Evolutionary conservation across 2,113 vertebrate species (phyloP), one percentile per base, ranked within the genome.

Genomic region (Rutilus rutilus): DNA sequence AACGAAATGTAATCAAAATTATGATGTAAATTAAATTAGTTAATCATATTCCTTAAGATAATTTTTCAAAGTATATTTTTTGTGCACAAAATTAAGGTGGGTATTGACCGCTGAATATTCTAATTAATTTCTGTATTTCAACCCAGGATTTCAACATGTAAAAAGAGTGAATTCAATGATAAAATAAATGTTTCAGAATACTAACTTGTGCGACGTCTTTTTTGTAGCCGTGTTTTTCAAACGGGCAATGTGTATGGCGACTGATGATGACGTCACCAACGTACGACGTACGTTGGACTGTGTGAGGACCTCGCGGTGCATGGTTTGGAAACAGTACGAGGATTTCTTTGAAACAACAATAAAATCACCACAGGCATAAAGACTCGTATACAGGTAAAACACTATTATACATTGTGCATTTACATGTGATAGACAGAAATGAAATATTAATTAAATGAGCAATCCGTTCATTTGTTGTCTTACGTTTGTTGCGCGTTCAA

Each of bases 281-380:
- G 83, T 85, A 7, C 86, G 88, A 23, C 74, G 2, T 75, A 83
- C 86, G 88, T 87, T 87, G 36, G 21, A 33, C 33, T 15, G 79
- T 27, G 64, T 25, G 54, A 87, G 79, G 88, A 86, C 88, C 86
- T 65, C 73, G 88, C 88, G 86, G 78, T 69, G 83, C 82, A 33
- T 77, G 76, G 79, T 74, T 78, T 87, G 73, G 79, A 87, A 85
- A 87, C 78, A 89, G 25, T 47, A 45, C 33, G 75, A 47, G 39
- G 10, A 30, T 74, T 14, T 25, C 9, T n/a, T 50, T 17, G 19
- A 87, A 64, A 6, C 2, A 6, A 11, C 2, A 71, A 83, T 27
- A 27, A 54, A 62, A 12, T 36, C 65, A 39, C 45, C 27, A 27
- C 12, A 33, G 8, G 19, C 14, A 2, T 45, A 65, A 12, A 50